Base-by-base conservation (phyloP, 2,113 vertebrate species). In the Onychostruthus taczanowskii region DNA sequence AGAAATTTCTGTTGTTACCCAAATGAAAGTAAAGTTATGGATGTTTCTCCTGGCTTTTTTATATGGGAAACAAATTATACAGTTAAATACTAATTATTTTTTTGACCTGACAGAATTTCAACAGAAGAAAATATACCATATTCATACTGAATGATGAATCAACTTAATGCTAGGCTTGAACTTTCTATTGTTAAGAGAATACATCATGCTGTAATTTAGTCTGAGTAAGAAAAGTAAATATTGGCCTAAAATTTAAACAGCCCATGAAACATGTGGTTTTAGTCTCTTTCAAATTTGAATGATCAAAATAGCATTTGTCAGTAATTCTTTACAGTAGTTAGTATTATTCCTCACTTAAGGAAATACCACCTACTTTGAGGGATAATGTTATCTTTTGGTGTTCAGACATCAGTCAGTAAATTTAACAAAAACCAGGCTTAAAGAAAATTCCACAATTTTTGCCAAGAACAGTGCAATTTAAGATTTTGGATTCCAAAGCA, bases 21-120 rank as follows among this genome's bases (percentile, higher is more conserved):
- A 84, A 88, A 74, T 70, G 61, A 63, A 77, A 91, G 35, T 61
- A 50, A 75, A 89, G 35, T 81, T 83, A 55, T 41, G 86, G 56
- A 55, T 85, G 33, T 91, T 94, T 94, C 27, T 95, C 24, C 68
- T 85, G 24, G 23, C 31, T 91, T 93, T 91, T 94, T n/a, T 91
- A 16, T 58, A 62, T 35, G 33, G 30, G 9, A 58, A 88, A 19
- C 7, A 24, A 87, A 80, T 92, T 23, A 26, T 37, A 28, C 11
- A 22, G 37, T 89, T 90, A 78, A 64, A 80, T 72, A 59, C 5
- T 6, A 72, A 68, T 72, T 89, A 56, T 47, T 63, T 94, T 85
- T 61, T 80, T 90, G 47, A 78, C 37, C n/a, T 94, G 39, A n/a
- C 46, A 47, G 59, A 86, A 75, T 31, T 92, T 87, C 33, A 86